Base-by-base conservation (phyloP, 2,797 vertebrate species). In the Pseudochirops corinnae region DNA sequence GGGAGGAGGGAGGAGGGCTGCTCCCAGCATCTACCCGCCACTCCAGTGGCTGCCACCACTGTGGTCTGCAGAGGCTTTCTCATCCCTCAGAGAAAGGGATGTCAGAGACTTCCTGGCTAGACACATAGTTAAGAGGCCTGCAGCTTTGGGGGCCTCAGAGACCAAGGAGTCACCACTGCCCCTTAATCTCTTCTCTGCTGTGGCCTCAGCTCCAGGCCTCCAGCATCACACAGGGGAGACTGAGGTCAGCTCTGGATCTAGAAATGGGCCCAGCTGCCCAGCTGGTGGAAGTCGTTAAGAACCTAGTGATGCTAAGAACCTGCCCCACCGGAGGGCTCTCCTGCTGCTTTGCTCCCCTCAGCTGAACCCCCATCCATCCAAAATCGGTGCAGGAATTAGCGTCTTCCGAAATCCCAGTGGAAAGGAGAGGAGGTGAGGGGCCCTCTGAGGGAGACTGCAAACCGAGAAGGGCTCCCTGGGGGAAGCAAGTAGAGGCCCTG, bases 81-180 rank as follows among this genome's bases (percentile, higher is more conserved):
- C 82, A 91, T 92, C 74, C 74, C 4, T 4, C 13, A 39, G 56
- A 60, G 18, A 55, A 74, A 74, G 14, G n/a, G 67, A 16, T 3
- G 14, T 39, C 13, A 1, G 39, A 95, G 92, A 94, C 92, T 74
- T 90, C 91, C 56, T 53, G 74, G n/a, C 16, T 28, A 93, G 91
- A 5, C 93, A 87, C 55, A 31, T 55, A 62, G 67, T 57, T 92
- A 16, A n/a, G 55, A 46, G 87, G 58, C 56, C 93, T 95, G 31
- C 52, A 60, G 57, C 74, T 9, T 62, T 11, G n/a, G 90, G 93
- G 95, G 93, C 95, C 92, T 67, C 93, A 93, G 56, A 67, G 4
- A 60, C 90, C 67, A 31, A 7, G 31, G 90, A 28, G 56, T 92
- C 90, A 90, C 52, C 74, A 56, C 52, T 74, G 90, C 87, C 55